phyloP scores from a whole-genome alignment of 2,113 vertebrate species.

The Taurulus bubalis region DNA sequence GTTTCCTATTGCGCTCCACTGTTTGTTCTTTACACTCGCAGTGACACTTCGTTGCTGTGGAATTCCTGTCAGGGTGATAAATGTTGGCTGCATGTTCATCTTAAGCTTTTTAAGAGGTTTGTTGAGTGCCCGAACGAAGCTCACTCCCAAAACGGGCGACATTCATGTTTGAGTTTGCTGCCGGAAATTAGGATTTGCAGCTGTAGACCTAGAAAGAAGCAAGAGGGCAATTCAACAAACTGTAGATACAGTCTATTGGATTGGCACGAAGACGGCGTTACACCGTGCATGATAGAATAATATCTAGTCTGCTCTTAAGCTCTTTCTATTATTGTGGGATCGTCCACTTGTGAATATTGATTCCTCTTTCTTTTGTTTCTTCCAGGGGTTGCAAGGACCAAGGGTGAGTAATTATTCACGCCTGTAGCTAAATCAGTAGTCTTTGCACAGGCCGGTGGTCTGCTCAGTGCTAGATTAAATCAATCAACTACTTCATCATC shows the following conservation, averaged over 20 bases:
- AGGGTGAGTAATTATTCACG: constrained; percentile 85
- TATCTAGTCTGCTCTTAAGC: neutral
- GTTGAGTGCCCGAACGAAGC: constrained; percentile 30
- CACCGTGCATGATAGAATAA: constrained; percentile 14
- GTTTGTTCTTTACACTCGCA: constrained; percentile 66
- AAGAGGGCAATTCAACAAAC: constrained; percentile 13
- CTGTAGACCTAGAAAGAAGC: constrained; percentile 24
- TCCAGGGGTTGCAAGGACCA: constrained; percentile 92
- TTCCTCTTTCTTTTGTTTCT: constrained; percentile 53
- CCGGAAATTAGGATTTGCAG: constrained; percentile 38
- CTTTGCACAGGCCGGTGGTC: constrained; percentile 11
- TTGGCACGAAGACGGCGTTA: constrained; percentile 10
- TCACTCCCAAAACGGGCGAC: constrained; percentile 39
- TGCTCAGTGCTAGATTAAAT: neutral
- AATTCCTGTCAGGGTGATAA: constrained; percentile 71
- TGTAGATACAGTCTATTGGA: constrained; percentile 16
- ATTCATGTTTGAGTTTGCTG: constrained; percentile 19
- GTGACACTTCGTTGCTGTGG: constrained; percentile 68
- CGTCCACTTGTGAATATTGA: constrained; percentile 44
- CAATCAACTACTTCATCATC: constrained; percentile 8
- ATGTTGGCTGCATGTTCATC: constrained; percentile 60
- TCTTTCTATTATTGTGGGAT: constrained; percentile 16
- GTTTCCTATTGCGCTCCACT: constrained; percentile 71
- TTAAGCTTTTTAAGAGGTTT: constrained; percentile 58
- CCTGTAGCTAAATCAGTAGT: constrained; percentile 18